Percentiles rank a stretch among this genome's conserved stretches.
These are phyloP conservation scores for Pampusana beccarii DNA, from an alignment of 2,113 vertebrate genomes.

Conservation along the genomic window DNA sequence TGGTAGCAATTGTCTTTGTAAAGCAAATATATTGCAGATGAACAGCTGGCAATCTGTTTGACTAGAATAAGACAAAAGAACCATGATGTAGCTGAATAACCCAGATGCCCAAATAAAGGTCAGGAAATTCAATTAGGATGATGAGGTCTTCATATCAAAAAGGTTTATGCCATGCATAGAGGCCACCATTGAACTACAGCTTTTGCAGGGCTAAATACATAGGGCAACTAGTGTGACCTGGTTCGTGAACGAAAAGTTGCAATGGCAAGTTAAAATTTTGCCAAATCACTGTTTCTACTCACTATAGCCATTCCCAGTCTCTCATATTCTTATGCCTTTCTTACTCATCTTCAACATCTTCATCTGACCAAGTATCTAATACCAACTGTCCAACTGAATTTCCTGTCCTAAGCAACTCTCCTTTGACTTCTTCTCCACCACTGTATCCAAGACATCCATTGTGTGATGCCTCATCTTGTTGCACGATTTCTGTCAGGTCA, in stretches of 20 bases:
- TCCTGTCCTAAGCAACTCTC: not conserved
- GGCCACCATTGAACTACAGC: not conserved
- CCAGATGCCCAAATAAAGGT: not conserved
- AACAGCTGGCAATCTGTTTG: not conserved
- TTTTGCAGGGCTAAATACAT: not conserved
- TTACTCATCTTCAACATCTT: not conserved
- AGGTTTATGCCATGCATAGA: not conserved
- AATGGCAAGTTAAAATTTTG: not conserved
- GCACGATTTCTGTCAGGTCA: not conserved
- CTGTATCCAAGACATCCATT: not conserved
- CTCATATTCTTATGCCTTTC: not conserved
- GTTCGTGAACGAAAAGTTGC: not conserved
- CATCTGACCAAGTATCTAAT: not conserved
- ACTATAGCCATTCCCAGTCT: not conserved
- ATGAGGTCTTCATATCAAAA: not conserved
- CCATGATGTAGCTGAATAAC: not conserved
- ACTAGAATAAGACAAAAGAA: not conserved
- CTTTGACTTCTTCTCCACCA: not conserved
- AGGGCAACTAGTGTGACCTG: not conserved
- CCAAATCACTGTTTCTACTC: not conserved
- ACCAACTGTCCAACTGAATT: not conserved
- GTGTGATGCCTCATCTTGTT: not conserved
- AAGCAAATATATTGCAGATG: not conserved
- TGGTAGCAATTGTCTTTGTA: not conserved
- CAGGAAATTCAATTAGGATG: not conserved